phyloP scores from a whole-genome alignment of 1,140 invertebrate species.

The Zaprionus nigranus region DNA sequence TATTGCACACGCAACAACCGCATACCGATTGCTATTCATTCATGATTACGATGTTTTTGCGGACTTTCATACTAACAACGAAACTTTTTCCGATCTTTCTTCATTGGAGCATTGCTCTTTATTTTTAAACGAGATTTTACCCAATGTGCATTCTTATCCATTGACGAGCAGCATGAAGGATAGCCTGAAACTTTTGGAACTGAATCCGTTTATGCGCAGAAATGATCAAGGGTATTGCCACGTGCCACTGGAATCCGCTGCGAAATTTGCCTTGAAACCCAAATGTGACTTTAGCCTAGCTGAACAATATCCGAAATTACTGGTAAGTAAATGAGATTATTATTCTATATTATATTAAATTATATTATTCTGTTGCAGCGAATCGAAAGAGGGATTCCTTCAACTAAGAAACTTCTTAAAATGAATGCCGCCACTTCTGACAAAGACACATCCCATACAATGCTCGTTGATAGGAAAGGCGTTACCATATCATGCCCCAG shows the following conservation, averaged over 20 bases:
- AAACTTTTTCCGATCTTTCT: background rate
- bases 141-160: background rate
- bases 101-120: background rate
- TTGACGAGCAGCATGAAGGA: background rate
- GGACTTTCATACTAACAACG: background rate
- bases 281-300: background rate
- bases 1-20: background rate
- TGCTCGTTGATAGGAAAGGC: background rate
- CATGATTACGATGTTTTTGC: background rate
- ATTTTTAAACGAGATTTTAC: background rate
- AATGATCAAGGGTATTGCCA: background rate
- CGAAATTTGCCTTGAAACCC: background rate
- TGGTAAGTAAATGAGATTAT: background rate
- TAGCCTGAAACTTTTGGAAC: background rate
- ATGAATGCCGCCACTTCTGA: background rate
- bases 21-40: background rate
- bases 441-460: background rate
- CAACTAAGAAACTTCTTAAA: background rate
- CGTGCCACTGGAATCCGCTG: background rate
- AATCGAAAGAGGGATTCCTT: background rate
- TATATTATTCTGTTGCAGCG: background rate
- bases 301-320: background rate
- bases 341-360: too few species aligned
- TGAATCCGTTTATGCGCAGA: background rate
- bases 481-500: background rate